Percentiles rank a stretch among this genome's conserved stretches.
Conservation (phyloP, 2,888 invertebrate species). For the Sussaba pulchella region DNA sequence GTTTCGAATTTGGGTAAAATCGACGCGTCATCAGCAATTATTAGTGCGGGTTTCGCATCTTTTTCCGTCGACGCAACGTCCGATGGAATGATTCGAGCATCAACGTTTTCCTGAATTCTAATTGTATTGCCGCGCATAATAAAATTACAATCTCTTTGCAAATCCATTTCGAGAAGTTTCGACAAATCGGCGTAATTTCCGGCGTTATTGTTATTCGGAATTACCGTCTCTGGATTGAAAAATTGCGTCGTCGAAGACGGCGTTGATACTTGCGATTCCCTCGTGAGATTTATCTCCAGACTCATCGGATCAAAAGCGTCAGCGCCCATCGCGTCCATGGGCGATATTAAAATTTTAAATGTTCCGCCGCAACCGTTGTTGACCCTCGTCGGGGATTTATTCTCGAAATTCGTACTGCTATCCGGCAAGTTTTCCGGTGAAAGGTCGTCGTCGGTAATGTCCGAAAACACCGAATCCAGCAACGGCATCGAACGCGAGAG, state of each 20-base stretch:
- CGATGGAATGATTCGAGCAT: neutral
- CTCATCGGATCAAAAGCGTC: constrained; percentile 35
- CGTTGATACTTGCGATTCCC: constrained; percentile 6
- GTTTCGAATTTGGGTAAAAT: no score
- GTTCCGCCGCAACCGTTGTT: constrained; percentile 7
- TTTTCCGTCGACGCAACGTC: neutral
- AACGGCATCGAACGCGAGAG: constrained; percentile 39
- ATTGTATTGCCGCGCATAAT: constrained; percentile 19
- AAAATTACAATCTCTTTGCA: constrained; percentile 9
- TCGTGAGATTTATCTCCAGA: constrained; percentile 19
- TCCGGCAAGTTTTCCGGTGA: constrained; percentile 39
- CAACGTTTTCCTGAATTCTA: constrained; percentile 12
- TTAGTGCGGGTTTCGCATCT: neutral
- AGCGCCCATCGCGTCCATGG: neutral
- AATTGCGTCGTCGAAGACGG: constrained; percentile 38
- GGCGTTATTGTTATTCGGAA: neutral
- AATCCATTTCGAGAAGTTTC: constrained; percentile 18
- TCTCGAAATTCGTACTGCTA: constrained; percentile 45
- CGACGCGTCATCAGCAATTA: neutral
- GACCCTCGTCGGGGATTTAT: neutral
- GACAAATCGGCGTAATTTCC: neutral
- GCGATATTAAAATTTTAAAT: constrained; percentile 33
- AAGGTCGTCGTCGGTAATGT: neutral
- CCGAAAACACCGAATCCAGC: neutral
- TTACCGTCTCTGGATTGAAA: neutral